phyloP scores from a whole-genome alignment of 2,797 vertebrate species.

The Aphelocoma californica region DNA sequence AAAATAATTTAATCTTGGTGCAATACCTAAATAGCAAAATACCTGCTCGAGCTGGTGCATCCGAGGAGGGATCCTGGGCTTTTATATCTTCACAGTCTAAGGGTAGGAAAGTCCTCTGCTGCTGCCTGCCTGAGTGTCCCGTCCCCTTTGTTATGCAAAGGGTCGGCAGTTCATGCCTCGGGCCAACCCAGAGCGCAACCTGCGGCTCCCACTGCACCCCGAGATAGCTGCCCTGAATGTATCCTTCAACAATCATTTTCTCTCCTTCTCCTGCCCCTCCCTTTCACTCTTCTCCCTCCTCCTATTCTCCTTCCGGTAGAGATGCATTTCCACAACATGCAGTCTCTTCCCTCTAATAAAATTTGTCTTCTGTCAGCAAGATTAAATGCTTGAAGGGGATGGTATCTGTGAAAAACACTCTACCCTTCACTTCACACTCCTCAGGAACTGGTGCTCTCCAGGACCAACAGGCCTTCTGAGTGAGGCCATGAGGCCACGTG shows the following conservation, averaged over 20 bases:
- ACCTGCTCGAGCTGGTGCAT: fast-evolving
- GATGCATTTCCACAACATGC: not conserved
- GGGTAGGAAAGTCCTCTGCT: not conserved
- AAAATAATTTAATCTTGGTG: not conserved
- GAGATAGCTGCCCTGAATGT: not conserved
- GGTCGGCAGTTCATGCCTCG: fast-evolving
- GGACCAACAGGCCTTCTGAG: not conserved
- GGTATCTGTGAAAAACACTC: not conserved
- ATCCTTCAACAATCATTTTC: not conserved
- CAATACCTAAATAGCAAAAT: not conserved
- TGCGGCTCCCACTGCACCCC: fast-evolving
- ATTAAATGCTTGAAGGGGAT: not conserved
- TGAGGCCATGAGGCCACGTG: not conserved
- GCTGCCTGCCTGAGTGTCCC: not conserved
- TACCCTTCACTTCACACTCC: not conserved
- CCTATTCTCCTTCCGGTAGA: not conserved
- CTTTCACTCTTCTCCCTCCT: not conserved
- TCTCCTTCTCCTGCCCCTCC: not conserved
- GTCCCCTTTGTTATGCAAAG: not conserved
- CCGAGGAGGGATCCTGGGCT: fast-evolving
- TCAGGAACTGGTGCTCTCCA: not conserved
- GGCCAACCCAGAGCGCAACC: not conserved
- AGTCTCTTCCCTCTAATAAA: not conserved
- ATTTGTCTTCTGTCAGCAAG: not conserved
- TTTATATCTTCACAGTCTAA: not conserved